Base-by-base conservation (phyloP, 92 coral and sea anemone genomes). In the Porites cylindrica region DNA sequence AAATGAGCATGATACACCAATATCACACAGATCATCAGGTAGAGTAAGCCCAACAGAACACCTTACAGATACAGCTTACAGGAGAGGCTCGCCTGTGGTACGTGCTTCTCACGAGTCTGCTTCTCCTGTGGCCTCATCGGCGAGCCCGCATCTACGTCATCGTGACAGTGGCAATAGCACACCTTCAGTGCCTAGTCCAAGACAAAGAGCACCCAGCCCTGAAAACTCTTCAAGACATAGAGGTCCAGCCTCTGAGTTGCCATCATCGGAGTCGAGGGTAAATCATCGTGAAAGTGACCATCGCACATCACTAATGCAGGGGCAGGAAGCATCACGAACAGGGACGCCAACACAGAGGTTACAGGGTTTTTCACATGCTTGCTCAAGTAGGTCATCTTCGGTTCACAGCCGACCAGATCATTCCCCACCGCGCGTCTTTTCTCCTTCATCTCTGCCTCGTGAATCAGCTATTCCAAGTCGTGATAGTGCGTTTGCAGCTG, bases 391-490 rank as follows among this genome's bases (percentile, higher is more conserved):
- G 62, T 18, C 66, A 8, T 81, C 76, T 20, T 80, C 90, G 20
- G 65, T 70, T 14, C 81, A 18, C 10, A 63, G 77, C 53, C 81
- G 82, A 59, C 32, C 76, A 21, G 79, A 59, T 52, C 83, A 10
- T 80, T 68, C 75, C 67, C 38, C 80, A 47, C 77, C 84, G 16
- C 78, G 72, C 26, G 56, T 75, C 59, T 1, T 26, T 8, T 66
- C 81, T 8, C 88, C 86, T 58, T 32, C 69, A n/a, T 38, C 47
- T 4, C 67, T 77, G 77, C 20, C 67, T 12, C 74, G 14, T 43
- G 90, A 76, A 69, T 77, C 79, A 76, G 75, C 43, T 43, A 88
- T 88, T 51, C 89, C 91, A 63, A 84, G 94, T 85, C 83, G 26
- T 19, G 66, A 66, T 9, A 91, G 87, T 80, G 92, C 94, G 51